phyloP scores from a whole-genome alignment of 2,113 vertebrate species.

The Macquaria ambigua region DNA sequence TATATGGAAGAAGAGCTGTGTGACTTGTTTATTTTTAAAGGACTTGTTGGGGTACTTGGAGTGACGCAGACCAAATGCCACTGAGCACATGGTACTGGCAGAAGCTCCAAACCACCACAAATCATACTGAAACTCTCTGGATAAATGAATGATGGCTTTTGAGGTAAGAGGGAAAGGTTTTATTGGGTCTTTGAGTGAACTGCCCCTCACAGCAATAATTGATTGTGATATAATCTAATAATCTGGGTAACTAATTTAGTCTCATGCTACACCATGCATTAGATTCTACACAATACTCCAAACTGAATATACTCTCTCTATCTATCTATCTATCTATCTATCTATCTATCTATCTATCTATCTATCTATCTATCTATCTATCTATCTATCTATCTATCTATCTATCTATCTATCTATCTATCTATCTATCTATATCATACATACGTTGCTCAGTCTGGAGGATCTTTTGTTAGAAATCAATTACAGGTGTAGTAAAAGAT shows the following conservation, averaged over 20 bases:
- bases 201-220: not conserved
- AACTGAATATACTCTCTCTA: no score
- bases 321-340: no score
- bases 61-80: conserved; percentile 21
- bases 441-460: no score
- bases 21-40: conserved; percentile 25
- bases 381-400: no score
- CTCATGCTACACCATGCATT: not conserved
- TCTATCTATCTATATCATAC: no score
- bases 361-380: no score
- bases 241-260: not conserved
- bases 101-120: conserved; percentile 1
- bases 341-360: no score
- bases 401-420: no score
- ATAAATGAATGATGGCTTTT: not conserved
- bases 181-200: not conserved
- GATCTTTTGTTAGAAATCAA: not conserved
- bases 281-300: not conserved
- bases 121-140: not conserved
- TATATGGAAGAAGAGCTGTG: not conserved
- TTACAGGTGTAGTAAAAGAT: conserved; percentile 8
- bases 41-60: not conserved
- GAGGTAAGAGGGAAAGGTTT: not conserved
- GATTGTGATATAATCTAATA: not conserved
- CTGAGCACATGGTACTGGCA: not conserved